A percentile compares a stretch with the other conserved stretches of the same genome.
Conservation (phyloP, 2,113 vertebrate species). For the Rhabdomys dilectus region DNA sequence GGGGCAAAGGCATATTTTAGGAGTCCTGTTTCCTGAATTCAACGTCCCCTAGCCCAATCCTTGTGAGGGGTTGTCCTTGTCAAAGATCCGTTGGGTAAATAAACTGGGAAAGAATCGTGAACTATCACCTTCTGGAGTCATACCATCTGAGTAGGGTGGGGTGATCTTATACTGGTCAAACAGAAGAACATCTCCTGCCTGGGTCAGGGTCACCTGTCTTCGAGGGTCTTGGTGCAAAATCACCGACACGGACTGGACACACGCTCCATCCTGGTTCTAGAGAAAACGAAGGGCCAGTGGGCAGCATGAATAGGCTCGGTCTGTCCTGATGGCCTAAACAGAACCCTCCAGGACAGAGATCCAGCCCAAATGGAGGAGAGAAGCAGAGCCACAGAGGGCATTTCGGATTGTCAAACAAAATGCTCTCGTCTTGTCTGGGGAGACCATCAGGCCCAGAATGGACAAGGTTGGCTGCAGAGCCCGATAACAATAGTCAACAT, state of each 20-base stretch:
- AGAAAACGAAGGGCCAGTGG: slow-evolving; percentile 63
- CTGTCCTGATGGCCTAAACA: not conserved
- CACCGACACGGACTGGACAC: slow-evolving; percentile 95
- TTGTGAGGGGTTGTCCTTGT: not conserved
- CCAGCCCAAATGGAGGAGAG: not conserved
- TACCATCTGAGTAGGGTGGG: slow-evolving; percentile 96
- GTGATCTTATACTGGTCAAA: slow-evolving; percentile 96
- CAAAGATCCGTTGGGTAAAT: not conserved
- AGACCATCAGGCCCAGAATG: not conserved
- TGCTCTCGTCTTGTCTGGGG: not conserved
- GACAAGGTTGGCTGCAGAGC: not conserved
- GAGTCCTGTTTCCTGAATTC: not conserved
- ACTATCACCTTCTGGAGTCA: slow-evolving; percentile 55
- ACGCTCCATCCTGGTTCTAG: slow-evolving; percentile 95
- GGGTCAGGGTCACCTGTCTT: slow-evolving; percentile 96
- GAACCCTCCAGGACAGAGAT: not conserved
- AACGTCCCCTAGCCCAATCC: not conserved
- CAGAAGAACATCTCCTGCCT: slow-evolving; percentile 94
- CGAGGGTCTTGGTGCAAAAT: slow-evolving; percentile 93
- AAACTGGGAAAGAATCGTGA: not conserved
- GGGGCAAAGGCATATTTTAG: not conserved
- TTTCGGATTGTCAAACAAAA: not conserved
- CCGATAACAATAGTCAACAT: not conserved
- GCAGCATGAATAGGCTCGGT: not conserved
- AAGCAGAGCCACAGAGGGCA: not conserved